Percentiles rank a stretch among this genome's conserved stretches.
Conservation (phyloP, 1,140 invertebrate species). For the Luehdorfia chinensis region DNA sequence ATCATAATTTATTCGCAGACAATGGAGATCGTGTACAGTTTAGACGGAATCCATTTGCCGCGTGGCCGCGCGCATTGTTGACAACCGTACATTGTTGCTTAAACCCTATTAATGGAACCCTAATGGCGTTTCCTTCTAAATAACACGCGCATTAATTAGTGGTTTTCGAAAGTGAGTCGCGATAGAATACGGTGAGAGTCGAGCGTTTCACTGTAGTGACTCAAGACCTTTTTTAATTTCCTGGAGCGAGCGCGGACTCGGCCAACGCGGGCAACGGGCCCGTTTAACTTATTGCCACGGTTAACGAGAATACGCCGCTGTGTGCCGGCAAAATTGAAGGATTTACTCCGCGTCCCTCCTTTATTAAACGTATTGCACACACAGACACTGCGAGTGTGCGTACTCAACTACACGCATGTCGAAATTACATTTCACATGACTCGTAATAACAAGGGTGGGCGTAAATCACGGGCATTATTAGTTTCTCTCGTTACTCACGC, state of each 20-base stretch:
- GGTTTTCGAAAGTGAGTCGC: conserved; percentile 13
- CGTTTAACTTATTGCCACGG: conserved; percentile 75
- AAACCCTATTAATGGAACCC: conserved; percentile 17
- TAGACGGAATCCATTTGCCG: conserved; percentile 11
- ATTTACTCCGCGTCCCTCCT: conserved; percentile 74
- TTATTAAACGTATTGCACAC: conserved; percentile 75
- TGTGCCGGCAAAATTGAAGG: conserved; percentile 73
- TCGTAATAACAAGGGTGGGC: conserved; percentile 75
- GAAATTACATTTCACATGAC: conserved; percentile 76
- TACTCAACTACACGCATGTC: conserved; percentile 59
- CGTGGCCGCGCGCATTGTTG: conserved; percentile 13
- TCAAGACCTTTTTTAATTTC: conserved; percentile 71
- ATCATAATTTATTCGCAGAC: conserved; percentile 12
- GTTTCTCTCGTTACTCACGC: conserved; percentile 65
- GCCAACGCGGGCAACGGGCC: conserved; percentile 38
- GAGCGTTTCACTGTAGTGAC: conserved; percentile 11
- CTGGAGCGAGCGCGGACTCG: conserved; percentile 38
- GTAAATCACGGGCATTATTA: conserved; percentile 75
- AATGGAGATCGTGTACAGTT: conserved; percentile 8
- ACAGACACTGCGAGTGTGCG: conserved; percentile 41
- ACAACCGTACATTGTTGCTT: conserved; percentile 15
- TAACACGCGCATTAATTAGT: conserved; percentile 14
- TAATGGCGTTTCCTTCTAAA: conserved; percentile 17
- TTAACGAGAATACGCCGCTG: conserved; percentile 75
- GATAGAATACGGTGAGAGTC: conserved; percentile 1